Evolutionary conservation across 2,113 vertebrate species (phyloP).

Genomic region (Crypturellus undulatus): DNA sequence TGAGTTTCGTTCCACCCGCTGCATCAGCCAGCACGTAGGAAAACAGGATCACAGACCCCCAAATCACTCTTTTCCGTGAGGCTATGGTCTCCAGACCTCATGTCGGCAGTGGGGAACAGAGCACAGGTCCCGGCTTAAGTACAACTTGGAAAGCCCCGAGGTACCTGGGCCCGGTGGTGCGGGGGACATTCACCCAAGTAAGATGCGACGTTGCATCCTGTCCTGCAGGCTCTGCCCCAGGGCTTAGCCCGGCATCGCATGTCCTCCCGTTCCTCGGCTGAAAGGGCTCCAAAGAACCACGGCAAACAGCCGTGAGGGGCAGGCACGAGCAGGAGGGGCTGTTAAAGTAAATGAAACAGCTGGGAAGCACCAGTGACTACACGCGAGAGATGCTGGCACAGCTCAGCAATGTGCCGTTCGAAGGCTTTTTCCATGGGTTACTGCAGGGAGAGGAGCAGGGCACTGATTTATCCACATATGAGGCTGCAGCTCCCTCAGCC

Average conservation of each 20-base stretch:
- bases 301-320: not conserved
- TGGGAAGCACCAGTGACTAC: not conserved
- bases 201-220: not conserved
- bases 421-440: not conserved
- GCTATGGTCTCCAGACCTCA: not conserved
- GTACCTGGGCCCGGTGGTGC: too few species aligned
- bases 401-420: not conserved
- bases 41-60: not conserved
- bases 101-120: too few species aligned
- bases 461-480: fast-evolving
- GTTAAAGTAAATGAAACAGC: not conserved
- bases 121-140: too few species aligned
- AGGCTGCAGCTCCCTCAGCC: not conserved
- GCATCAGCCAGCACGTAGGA: not conserved
- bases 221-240: not conserved
- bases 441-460: not conserved
- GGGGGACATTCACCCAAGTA: too few species aligned
- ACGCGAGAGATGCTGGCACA: not conserved
- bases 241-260: fast-evolving
- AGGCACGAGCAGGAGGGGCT: not conserved
- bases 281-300: not conserved
- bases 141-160: too few species aligned
- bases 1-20: not conserved
- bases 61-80: not conserved
- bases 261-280: not conserved